Evolutionary conservation across 2,797 vertebrate genomes (phyloP).

Genomic region (Psittacula derbiana): DNA sequence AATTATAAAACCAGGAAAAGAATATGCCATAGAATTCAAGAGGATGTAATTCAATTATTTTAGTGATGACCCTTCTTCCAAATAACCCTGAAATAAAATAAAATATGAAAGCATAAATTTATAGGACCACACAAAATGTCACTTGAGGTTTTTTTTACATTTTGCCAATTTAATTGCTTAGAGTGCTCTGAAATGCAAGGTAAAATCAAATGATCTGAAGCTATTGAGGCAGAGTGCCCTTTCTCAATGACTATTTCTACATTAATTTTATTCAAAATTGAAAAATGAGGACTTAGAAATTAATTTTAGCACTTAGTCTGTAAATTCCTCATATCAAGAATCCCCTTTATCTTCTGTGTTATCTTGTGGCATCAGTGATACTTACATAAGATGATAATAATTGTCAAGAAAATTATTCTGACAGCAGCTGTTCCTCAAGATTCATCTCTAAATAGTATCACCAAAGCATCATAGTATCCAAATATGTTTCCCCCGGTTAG

Average conservation of each 20-base stretch:
- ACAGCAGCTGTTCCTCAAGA: background rate
- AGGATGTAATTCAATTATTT: background rate
- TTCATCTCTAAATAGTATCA: background rate
- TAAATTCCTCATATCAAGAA: background rate
- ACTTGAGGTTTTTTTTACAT: background rate
- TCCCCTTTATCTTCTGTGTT: background rate
- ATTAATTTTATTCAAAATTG: background rate
- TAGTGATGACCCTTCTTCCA: background rate
- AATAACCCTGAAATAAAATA: background rate
- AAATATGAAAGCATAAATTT: background rate
- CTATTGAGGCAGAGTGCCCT: background rate
- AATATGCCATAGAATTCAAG: background rate
- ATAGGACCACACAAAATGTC: background rate
- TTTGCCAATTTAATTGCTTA: background rate
- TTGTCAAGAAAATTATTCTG: background rate
- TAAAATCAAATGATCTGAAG: background rate
- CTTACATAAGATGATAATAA: background rate
- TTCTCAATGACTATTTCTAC: background rate
- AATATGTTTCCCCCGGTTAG: background rate
- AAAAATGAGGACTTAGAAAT: background rate
- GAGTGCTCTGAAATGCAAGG: background rate
- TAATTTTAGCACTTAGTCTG: background rate
- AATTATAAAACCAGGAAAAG: background rate
- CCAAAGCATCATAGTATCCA: background rate
- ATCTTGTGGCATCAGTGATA: background rate